Evolutionary conservation across 2,797 vertebrate genomes (phyloP), one percentile per base, ranked within the genome.

Genomic region (Muraenolepis orangiensis): DNA sequence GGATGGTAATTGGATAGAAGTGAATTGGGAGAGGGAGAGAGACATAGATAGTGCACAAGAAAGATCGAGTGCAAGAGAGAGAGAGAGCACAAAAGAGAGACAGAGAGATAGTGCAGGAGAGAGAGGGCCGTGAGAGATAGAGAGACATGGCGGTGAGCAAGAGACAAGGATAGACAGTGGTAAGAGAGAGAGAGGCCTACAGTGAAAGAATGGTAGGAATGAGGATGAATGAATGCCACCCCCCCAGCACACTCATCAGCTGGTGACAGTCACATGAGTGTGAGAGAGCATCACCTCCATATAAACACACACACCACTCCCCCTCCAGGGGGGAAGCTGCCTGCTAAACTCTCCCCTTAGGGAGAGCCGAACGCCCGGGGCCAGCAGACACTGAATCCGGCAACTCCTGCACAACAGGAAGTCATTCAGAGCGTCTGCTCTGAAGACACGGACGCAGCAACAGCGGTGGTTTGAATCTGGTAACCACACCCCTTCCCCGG

Each of bases 261-360:
- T 23, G 26, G 10, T 74, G 66, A 74, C 31, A 20, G 31, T 69
- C 77, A 78, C 77, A 80, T 70, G 75, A 78, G 66, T 51, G 42
- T 51, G 71, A 51, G 6, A 14, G 13, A 26, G 46, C 69, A 36
- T 70, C 74, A 28, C 42, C 20, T 51, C 42, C 18, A 20, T 51
- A 51, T 0, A 51, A 16, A 51, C 16, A 51, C 42, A 20, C 42
- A 51, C 42, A 51, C 42, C 32, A 34, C 32, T 34, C 6, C 40
- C 40, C 40, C 40, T 42, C 36, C 36, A 38, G 36, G n/a, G n/a
- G 36, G 36, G 36, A 38, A 7, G 40, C 13, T 42, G 40, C 40
- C 40, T 14, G 40, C 40, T n/a, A n/a, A n/a, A n/a, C 40, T 42
- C 13, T 6, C 36, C 36, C 4, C 4, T n/a, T n/a, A n/a, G n/a